phyloP scores from a whole-genome alignment of 2,797 vertebrate species.

The Helicolenus hilgendorfi region DNA sequence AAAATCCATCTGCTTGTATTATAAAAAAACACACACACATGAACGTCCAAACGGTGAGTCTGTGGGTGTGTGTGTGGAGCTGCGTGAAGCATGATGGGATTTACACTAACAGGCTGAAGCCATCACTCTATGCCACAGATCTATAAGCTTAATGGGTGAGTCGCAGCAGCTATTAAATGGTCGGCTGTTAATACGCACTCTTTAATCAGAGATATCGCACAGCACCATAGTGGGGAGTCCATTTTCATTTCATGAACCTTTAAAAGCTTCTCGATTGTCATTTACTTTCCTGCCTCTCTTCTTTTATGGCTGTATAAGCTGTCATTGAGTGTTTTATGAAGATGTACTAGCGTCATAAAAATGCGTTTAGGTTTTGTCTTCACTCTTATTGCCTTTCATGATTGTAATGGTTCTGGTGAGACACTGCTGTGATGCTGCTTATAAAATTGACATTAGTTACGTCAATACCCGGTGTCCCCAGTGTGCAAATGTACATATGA shows the following conservation, averaged over 20 bases:
- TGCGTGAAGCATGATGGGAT: constrained; percentile 31
- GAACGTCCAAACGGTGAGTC: background rate
- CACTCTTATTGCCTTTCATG: constrained; percentile 55
- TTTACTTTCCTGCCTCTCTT: constrained; percentile 45
- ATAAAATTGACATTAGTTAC: constrained; percentile 78
- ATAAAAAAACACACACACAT: background rate
- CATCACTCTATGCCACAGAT: constrained; percentile 4
- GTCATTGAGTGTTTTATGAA: constrained; percentile 69
- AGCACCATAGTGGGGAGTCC: constrained; percentile 36
- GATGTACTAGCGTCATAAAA: constrained; percentile 70
- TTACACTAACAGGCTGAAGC: constrained; percentile 6
- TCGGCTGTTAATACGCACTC: background rate
- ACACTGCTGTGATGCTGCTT: constrained; percentile 55
- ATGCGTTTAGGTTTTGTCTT: constrained; percentile 63
- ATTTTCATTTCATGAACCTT: constrained; percentile 71
- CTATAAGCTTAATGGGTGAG: constrained; percentile 24
- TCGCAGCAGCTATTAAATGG: constrained; percentile 10
- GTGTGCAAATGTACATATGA: background rate
- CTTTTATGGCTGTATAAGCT: constrained; percentile 39
- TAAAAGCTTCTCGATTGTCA: constrained; percentile 58
- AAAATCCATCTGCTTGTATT: background rate
- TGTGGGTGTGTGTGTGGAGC: background rate
- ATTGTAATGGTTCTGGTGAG: constrained; percentile 50
- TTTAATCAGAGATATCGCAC: constrained; percentile 28
- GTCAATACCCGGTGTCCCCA: constrained; percentile 1